Evolutionary conservation across 2,888 invertebrate genomes (phyloP), one percentile per base, ranked within the genome.

Genomic region (Tetramorium bicarinatum): DNA sequence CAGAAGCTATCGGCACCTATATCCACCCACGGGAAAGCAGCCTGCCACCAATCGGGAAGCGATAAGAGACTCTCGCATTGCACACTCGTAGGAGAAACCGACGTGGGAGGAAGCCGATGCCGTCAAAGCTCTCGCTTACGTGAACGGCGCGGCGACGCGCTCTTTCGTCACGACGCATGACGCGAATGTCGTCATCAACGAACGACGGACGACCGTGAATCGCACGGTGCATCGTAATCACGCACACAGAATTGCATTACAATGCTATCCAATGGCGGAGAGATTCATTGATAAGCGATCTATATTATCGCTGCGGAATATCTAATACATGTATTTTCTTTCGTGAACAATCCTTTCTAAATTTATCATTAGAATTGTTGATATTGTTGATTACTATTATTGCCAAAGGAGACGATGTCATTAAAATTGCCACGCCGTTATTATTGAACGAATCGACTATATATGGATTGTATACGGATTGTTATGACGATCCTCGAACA

Each of bases 131-230:
- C 74, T 54, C 52, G 71, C 71, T 80, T 72, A 80, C 79, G 71
- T 25, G 47, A 54, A 66, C 41, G 52, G 15, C 62, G 34, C 41
- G 52, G 15, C 62, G 34, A 77, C 44, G 56, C 47, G 59, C 13
- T 47, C 59, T 72, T 80, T 80, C 79, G 79, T 80, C 72, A 80
- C 72, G 47, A 47, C 59, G 47, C 13, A 47, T 80, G 72, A 72
- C 72, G 79, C 47, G 38, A 13, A 72, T 72, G 13, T 80, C 72
- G 79, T 79, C 79, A 79, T 0, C 25, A 13, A 79, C 52, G 62
- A 15, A 4, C n/a, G 38, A 71, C 25, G 15, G 52, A 29, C 69
- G 71, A 21, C 56, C 74, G 72, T 44, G n/a, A 67, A 56, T 72
- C 41, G 15, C 56, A 49, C 81, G 41, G 13, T 54, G 81, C 62